Evolutionary conservation across 2,113 vertebrate genomes (phyloP).

Genomic region (Tor tambroides): DNA sequence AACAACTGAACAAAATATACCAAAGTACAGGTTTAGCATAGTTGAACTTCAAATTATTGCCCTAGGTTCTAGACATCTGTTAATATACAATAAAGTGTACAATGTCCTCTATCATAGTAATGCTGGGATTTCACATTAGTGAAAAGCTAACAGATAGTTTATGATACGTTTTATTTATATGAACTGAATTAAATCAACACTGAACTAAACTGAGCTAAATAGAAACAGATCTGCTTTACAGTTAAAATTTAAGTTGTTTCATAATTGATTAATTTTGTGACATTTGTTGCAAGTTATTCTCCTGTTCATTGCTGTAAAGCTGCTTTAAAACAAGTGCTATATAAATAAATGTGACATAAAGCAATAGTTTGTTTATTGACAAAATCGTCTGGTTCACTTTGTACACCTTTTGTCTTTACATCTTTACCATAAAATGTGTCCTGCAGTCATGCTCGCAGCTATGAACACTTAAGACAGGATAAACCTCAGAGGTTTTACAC

Average conservation of each 20-base stretch:
- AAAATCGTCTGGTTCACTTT: constrained; percentile 68
- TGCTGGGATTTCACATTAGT: neutral
- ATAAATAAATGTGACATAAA: neutral
- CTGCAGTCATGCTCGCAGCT: constrained; percentile 67
- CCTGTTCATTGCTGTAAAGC: neutral
- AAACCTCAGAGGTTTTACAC: constrained; percentile 61
- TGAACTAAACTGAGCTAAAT: too few species aligned
- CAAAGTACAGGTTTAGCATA: neutral
- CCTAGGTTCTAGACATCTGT: neutral
- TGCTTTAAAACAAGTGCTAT: neutral
- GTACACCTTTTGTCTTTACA: constrained; percentile 48
- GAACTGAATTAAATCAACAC: neutral
- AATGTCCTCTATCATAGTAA: neutral
- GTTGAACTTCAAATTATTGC: neutral
- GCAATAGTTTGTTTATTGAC: constrained; percentile 71
- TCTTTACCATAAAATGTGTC: constrained; percentile 59
- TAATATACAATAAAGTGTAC: neutral
- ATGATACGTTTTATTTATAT: neutral
- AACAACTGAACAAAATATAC: neutral
- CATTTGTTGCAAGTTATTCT: neutral
- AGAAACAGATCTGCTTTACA: neutral
- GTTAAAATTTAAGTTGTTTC: neutral
- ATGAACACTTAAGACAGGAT: constrained; percentile 66
- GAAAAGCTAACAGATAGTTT: neutral
- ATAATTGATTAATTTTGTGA: neutral